Evolutionary conservation across 2,888 invertebrate species (phyloP), one percentile per base, ranked within the genome.

Genomic region (Ctenicera cuprea): DNA sequence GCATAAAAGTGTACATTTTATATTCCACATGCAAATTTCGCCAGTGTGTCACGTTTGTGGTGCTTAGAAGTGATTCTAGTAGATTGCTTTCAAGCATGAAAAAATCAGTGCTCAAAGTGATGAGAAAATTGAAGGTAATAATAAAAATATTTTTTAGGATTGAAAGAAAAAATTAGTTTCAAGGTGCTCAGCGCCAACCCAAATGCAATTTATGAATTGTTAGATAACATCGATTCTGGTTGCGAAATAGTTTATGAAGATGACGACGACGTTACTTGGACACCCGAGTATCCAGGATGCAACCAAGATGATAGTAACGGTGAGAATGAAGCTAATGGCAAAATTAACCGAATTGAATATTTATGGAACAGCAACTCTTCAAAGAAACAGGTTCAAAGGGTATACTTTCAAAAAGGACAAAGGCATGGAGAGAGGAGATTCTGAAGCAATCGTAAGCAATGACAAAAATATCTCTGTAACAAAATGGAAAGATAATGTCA

Each of bases 211-310:
- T 52, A 52, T 26, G 26, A 52, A 8, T 52, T 52, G 26, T 16
- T 52, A 52, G 52, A 52, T 11, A 20, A 52, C 9, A 52, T 52
- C 26, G 52, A 52, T 52, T 52, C 52, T 20, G 52, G 20, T 22
- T 52, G 22, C 9, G 52, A 52, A 52, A 20, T 22, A 52, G 22
- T 22, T 20, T n/a, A 20, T 22, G 52, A 26, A 20, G 52, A 20
- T 5, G 22, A 52, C 12, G 22, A 20, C 1, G 26, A 52, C 11
- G 22, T 5, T 52, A 1, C 3, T 26, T 52, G 26, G 22, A 50
- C n/a, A 50, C 20, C 14, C 4, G 18, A 50, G 7, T 38, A 38
- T n/a, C 4, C 38, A 5, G 38, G 38, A 38, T 1, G 7, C 38
- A 12, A 43, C 14, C 14, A 43, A 14, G 43, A 16, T 43, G 43